Evolutionary conservation across 37 sponge, comb jelly and placozoan genomes (phyloP).

Genomic region (Haliclona indistincta): DNA sequence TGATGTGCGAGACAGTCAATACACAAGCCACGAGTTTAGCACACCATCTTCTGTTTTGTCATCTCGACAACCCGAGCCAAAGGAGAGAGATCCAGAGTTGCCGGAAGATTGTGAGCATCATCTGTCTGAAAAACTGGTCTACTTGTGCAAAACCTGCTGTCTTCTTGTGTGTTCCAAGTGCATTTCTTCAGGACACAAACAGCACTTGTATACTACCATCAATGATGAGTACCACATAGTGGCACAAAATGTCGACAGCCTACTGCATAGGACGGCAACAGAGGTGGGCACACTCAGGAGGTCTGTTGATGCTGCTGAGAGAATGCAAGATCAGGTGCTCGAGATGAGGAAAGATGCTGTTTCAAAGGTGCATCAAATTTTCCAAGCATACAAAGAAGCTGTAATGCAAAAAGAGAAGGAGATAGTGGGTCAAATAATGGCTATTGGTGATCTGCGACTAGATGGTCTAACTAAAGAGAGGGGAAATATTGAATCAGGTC

Average conservation of each 20-base stretch:
- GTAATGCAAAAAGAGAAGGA: constrained; percentile 40
- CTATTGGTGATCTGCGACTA: constrained; percentile 51
- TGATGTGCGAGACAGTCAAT: too few relatives aligned
- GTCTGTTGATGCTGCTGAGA: constrained; percentile 21
- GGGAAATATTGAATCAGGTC: constrained; percentile 18
- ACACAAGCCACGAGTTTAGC: too few relatives aligned
- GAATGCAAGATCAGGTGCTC: constrained; percentile 27
- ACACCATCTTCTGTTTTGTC: too few relatives aligned
- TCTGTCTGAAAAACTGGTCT: constrained; percentile 23
- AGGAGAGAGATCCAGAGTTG: too few relatives aligned
- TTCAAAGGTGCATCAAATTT: constrained; percentile 31
- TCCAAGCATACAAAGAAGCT: constrained; percentile 42
- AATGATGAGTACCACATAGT: constrained; percentile 14
- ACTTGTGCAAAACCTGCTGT: constrained; percentile 44
- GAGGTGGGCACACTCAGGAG: constrained; percentile 32
- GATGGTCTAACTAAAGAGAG: constrained; percentile 48
- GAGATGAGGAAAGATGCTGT: constrained; percentile 33
- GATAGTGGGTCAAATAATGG: constrained; percentile 60
- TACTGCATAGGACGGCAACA: constrained; percentile 18
- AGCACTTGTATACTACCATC: constrained; percentile 39
- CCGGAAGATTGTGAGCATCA: constrained; percentile 35
- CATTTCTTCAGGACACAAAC: constrained; percentile 27
- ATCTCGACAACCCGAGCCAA: too few relatives aligned
- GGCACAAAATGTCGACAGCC: constrained; percentile 7
- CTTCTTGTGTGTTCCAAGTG: constrained; percentile 43